Percentiles rank a stretch among this genome's conserved stretches.
Evolutionary conservation across 2,888 invertebrate genomes (phyloP).

Genomic region (Parochlus steinenii): DNA sequence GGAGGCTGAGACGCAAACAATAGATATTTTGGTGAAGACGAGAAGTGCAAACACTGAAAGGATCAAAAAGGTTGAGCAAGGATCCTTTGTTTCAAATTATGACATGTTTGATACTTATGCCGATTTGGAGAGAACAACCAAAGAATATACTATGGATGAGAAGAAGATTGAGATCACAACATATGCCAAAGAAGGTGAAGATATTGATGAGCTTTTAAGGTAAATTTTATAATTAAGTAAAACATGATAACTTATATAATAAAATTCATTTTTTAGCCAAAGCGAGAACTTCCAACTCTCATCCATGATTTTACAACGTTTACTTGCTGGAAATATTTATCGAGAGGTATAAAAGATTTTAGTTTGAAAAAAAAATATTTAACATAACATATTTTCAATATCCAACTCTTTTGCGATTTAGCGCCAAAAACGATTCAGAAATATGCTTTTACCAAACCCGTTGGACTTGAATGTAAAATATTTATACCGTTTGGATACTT

Average conservation of each 20-base stretch:
- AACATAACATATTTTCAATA: too few relatives aligned
- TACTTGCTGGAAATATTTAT: constrained; percentile 50
- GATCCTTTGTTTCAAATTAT: constrained; percentile 55
- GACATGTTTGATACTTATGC: constrained; percentile 60
- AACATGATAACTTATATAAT: too few relatives aligned
- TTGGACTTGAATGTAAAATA: constrained; percentile 45
- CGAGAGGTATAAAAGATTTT: too few relatives aligned
- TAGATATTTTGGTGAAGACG: constrained; percentile 40
- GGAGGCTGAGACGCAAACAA: constrained; percentile 54
- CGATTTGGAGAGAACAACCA: constrained; percentile 25
- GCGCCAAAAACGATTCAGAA: constrained; percentile 54
- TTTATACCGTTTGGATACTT: constrained; percentile 42
- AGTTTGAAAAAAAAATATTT: too few relatives aligned
- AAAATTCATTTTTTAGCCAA: neutral
- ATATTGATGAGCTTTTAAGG: constrained; percentile 16
- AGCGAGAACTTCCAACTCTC: constrained; percentile 39
- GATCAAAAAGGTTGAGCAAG: constrained; percentile 36
- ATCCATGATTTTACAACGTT: constrained; percentile 47
- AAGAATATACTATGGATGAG: constrained; percentile 25
- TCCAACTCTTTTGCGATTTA: too few relatives aligned
- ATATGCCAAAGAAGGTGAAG: constrained; percentile 19
- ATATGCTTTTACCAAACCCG: constrained; percentile 42
- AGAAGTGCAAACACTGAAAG: constrained; percentile 42
- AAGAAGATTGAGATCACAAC: constrained; percentile 30
- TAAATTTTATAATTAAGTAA: constrained; percentile 20